Evolutionary conservation across 2,888 invertebrate species (phyloP).

Genomic region (Rotaria magnacalcarata): DNA sequence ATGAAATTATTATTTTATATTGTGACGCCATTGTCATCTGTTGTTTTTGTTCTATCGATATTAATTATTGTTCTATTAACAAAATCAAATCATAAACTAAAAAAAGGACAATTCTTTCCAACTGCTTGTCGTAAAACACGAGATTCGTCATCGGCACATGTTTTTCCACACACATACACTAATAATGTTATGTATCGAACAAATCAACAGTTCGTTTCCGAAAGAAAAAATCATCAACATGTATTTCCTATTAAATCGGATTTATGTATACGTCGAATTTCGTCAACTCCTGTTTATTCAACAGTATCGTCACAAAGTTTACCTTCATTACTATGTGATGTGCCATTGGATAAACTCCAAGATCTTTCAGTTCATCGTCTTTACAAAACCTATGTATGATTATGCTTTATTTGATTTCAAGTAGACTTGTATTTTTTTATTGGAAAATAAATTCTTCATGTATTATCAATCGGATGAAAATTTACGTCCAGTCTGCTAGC

Average conservation of each 20-base stretch:
- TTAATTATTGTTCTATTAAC: background rate
- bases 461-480: background rate
- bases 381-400: background rate
- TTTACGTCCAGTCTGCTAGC: too few species aligned
- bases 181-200: constrained; percentile 4
- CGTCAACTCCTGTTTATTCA: background rate
- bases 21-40: background rate
- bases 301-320: constrained; percentile 9
- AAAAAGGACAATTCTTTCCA: background rate
- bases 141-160: background rate
- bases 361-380: background rate
- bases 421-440: background rate
- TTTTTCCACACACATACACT: background rate
- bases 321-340: background rate
- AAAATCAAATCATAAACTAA: background rate
- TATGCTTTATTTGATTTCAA: background rate
- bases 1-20: background rate
- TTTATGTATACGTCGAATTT: background rate
- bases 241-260: background rate
- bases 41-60: background rate
- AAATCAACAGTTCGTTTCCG: background rate
- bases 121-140: background rate
- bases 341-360: background rate
- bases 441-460: background rate
- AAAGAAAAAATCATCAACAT: background rate